Base-by-base conservation (phyloP, 2,797 vertebrate species). In the Trachurus trachurus region DNA sequence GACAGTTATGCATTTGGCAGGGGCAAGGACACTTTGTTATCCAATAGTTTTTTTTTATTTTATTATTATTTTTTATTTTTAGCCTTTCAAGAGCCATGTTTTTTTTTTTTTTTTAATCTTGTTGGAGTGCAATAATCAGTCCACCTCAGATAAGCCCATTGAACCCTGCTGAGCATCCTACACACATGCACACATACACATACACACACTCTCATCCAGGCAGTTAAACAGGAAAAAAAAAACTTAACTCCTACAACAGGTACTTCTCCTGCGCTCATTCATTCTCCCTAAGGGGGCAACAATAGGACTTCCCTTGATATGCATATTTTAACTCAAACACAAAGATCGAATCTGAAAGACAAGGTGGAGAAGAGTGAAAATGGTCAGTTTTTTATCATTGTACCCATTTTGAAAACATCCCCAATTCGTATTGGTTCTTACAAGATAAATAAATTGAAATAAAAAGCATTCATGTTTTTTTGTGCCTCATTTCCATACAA, bases 111-210 rank as follows among this genome's bases (percentile, higher is more conserved):
- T 78, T 59, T 56, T 26, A 62, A 88, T 89, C 87, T 91, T 85
- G 90, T 93, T 93, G 92, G 94, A 95, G 95, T 95, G 95, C 95
- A 96, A 95, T 95, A 95, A 94, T 93, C 88, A 88, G 90, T 95
- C 92, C 94, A 95, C 92, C 84, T 95, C 93, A 91, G 85, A 92
- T 82, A 92, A 89, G 80, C 81, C 88, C 88, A 88, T 82, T 77
- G 87, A 90, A 89, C 87, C 87, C 85, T 93, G 92, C 91, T 90
- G 92, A 92, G 80, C 89, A 88, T 92, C 88, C 59, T 68, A 64
- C 69, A 74, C 74, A 71, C 80, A 71, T 26, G 65, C 50, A 65
- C 60, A 45, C 21, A 65, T 34, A 60, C 61, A 79, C 44, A 66
- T 75, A 44, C 45, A 45, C 69, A 85, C 21, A 82, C 73, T 65